Evolutionary conservation across 2,888 invertebrate genomes (phyloP).

Genomic region (Macaria notata): DNA sequence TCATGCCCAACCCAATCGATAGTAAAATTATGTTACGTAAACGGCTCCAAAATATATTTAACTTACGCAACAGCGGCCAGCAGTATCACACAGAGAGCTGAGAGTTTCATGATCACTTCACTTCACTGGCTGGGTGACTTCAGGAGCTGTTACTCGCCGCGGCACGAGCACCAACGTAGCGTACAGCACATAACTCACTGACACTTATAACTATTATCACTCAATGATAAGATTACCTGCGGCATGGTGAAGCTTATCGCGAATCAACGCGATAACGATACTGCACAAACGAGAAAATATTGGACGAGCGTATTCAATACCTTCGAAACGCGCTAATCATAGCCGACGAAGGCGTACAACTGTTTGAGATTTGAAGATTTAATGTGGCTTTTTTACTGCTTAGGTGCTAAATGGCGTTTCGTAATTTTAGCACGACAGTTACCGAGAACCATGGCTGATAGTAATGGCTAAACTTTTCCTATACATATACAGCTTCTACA

Average conservation of each 20-base stretch:
- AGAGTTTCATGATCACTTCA: conserved; percentile 60
- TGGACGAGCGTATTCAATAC: conserved; percentile 53
- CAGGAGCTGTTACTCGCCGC: conserved; percentile 59
- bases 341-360: conserved; percentile 6
- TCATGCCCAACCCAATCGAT: conserved; percentile 3
- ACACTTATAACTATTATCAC: conserved; percentile 80
- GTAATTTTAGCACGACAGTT: too few relatives aligned
- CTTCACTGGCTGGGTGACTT: conserved; percentile 47
- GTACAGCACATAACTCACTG: conserved; percentile 75
- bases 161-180: conserved; percentile 64
- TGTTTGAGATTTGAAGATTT: conserved; percentile 5
- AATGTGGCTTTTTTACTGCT: not conserved
- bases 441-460: too few relatives aligned
- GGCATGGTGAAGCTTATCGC: conserved; percentile 75
- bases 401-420: conserved; percentile 4
- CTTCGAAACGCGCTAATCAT: conserved; percentile 20
- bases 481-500: too few relatives aligned
- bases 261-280: conserved; percentile 74
- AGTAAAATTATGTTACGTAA: conserved; percentile 13
- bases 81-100: conserved; percentile 54
- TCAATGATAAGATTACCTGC: conserved; percentile 77
- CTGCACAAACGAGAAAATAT: conserved; percentile 64
- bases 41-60: conserved; percentile 29
- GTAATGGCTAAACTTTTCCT: too few relatives aligned
- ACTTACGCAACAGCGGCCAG: conserved; percentile 67